These are phyloP conservation scores for Apistogramma diplotaenia DNA, from an alignment of 2,113 vertebrate genomes.

Conservation along the genomic window DNA sequence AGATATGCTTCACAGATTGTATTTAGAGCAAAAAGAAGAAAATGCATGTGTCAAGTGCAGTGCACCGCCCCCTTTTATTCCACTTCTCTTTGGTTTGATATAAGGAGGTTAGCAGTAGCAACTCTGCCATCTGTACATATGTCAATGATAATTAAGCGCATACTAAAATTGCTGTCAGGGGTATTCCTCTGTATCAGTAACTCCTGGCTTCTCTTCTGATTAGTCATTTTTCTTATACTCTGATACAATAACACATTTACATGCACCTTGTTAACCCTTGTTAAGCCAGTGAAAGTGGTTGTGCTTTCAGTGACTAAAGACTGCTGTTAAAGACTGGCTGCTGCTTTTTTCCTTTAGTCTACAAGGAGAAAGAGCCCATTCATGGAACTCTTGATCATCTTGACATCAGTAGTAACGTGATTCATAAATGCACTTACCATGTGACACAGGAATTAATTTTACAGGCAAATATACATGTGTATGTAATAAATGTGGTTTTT, in stretches of 20 bases:
- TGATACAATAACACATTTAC: not conserved
- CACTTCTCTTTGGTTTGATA: not conserved
- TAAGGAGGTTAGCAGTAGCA: not conserved
- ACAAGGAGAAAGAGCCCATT: no score
- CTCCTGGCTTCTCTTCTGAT: not conserved
- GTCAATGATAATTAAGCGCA: slow-evolving; percentile 14
- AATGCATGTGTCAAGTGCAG: not conserved
- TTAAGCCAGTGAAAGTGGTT: not conserved
- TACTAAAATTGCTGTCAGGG: not conserved
- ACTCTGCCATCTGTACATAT: slow-evolving; percentile 15
- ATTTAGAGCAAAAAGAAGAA: not conserved
- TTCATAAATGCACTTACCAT: not conserved
- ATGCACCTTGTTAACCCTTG: not conserved
- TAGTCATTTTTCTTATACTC: not conserved
- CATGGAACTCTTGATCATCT: not conserved
- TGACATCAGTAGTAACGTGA: not conserved
- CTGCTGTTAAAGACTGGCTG: no score
- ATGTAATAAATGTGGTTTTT: not conserved
- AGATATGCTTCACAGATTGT: not conserved
- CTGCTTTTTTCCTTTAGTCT: no score
- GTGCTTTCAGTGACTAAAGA: no score
- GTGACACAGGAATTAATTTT: not conserved
- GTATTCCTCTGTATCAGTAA: not conserved
- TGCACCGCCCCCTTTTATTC: not conserved
- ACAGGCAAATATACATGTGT: not conserved